Conservation (phyloP, 1,140 invertebrate species). For the Ctenoplectra terminalis region DNA sequence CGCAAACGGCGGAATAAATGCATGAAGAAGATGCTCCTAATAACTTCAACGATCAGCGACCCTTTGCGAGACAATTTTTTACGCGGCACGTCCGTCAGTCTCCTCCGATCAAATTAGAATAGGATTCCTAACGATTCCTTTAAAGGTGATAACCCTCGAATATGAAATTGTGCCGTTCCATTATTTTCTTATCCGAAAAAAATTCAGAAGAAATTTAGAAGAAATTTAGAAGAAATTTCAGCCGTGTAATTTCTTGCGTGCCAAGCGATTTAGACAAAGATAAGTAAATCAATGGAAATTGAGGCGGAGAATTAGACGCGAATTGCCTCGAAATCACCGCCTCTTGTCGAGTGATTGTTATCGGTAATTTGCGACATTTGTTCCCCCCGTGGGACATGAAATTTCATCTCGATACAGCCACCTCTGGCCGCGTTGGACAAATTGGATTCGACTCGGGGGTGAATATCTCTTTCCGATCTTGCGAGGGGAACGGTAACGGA, state of each 20-base stretch:
- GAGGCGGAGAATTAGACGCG: conserved; percentile 28
- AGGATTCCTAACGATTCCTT: background rate
- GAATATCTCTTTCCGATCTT: conserved; percentile 43
- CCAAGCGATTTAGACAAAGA: conserved; percentile 33
- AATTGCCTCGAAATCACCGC: conserved; percentile 54
- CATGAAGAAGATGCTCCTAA: conserved; percentile 45
- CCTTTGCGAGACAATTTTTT: background rate
- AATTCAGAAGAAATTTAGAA: too few species aligned
- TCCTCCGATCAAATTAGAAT: conserved; percentile 6
- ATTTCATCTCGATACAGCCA: conserved; percentile 33
- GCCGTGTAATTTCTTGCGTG: conserved; percentile 30
- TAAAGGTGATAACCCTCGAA: background rate
- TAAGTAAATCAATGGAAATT: conserved; percentile 61
- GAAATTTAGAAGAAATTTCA: background rate
- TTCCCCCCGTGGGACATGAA: conserved; percentile 48
- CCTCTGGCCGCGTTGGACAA: conserved; percentile 25
- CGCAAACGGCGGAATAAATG: conserved; percentile 70
- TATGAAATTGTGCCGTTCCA: background rate
- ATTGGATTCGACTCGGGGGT: conserved; percentile 44
- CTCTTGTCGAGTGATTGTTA: conserved; percentile 58
- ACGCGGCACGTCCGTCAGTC: background rate
- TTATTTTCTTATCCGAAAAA: too few species aligned
- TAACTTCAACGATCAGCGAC: background rate
- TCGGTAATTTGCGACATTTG: conserved; percentile 63
- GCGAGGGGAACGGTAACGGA: background rate